Conservation (phyloP, 2,888 invertebrate species). For the Troides helena region DNA sequence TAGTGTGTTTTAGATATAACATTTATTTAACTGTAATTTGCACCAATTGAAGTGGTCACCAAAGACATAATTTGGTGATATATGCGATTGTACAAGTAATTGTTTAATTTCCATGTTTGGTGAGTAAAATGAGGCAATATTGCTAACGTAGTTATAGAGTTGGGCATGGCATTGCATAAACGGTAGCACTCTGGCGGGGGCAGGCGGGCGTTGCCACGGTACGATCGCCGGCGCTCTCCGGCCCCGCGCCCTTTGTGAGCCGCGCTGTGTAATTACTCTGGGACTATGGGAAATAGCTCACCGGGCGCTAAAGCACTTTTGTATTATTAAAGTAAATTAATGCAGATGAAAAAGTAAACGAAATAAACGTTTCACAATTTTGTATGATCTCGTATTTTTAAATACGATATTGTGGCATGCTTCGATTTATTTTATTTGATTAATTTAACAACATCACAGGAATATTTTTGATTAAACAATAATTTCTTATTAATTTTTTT, state of each 20-base stretch:
- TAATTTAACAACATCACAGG: too few species aligned
- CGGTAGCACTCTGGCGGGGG: constrained; percentile 21
- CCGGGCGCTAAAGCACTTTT: constrained; percentile 61
- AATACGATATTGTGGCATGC: neutral
- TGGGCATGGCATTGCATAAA: constrained; percentile 26
- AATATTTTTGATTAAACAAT: too few species aligned
- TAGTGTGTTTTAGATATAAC: too few species aligned
- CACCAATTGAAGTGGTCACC: too few species aligned
- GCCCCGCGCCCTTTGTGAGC: constrained; percentile 60
- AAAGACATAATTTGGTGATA: too few species aligned
- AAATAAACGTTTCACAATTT: constrained; percentile 29
- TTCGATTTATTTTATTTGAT: too few species aligned
- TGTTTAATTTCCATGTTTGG: constrained; percentile 18
- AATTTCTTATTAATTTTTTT: too few species aligned
- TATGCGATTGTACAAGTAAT: neutral
- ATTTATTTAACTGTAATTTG: too few species aligned
- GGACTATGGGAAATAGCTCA: constrained; percentile 74
- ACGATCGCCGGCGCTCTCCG: constrained; percentile 44
- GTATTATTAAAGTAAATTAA: constrained; percentile 66
- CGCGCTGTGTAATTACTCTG: constrained; percentile 71
- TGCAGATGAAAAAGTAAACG: constrained; percentile 46
- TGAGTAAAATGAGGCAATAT: constrained; percentile 14
- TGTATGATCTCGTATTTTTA: constrained; percentile 1
- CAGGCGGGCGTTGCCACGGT: constrained; percentile 26
- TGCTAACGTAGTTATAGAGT: constrained; percentile 27